Evolutionary conservation across 2,113 vertebrate species (phyloP).

Genomic region (Oreochromis spilurus): DNA sequence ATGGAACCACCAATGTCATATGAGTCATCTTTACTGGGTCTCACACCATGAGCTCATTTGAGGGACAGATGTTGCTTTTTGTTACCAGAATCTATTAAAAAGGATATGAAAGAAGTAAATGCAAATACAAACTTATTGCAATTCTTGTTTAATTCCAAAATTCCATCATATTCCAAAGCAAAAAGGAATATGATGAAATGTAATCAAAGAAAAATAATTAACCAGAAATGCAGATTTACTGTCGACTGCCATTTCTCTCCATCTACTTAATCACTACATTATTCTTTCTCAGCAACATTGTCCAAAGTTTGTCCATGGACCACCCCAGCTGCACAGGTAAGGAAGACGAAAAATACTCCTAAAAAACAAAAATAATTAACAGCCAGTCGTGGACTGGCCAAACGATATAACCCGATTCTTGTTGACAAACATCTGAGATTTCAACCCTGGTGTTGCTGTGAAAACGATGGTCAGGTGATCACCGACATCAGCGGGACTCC

Average conservation of each 20-base stretch:
- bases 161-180: not conserved
- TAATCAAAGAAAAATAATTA: not conserved
- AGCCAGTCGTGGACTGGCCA: not conserved
- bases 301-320: not conserved
- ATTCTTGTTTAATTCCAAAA: not conserved
- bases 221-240: not conserved
- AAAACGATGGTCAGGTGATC: not conserved
- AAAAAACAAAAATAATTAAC: not conserved
- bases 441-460: not conserved
- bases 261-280: not conserved
- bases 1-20: not conserved
- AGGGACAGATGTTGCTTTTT: not conserved
- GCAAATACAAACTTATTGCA: not conserved
- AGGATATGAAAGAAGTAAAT: not conserved
- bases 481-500: not conserved
- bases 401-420: not conserved
- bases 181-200: not conserved
- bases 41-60: rapidly evolving
- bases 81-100: not conserved
- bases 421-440: not conserved
- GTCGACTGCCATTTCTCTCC: not conserved
- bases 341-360: not conserved
- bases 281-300: not conserved
- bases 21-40: not conserved
- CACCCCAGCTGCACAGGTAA: not conserved